Conservation (phyloP, 1,140 invertebrate species). For the Idris sp. region DNA sequence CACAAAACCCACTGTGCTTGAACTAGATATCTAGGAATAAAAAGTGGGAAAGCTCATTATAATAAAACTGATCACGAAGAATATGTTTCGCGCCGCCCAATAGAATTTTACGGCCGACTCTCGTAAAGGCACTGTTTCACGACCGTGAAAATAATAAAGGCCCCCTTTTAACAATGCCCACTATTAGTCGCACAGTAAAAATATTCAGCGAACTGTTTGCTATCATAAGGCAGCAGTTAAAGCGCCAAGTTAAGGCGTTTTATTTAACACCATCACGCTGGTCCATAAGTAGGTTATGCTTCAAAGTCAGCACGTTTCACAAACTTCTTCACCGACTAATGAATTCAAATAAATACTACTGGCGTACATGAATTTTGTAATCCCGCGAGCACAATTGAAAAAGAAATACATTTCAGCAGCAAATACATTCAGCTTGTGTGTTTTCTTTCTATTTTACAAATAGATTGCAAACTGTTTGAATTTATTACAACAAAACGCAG, state of each 20-base stretch:
- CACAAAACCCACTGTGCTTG: slow-evolving; percentile 40
- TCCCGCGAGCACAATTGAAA: no score
- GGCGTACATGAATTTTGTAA: slow-evolving; percentile 30
- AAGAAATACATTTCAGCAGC: no score
- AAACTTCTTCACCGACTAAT: slow-evolving; percentile 17
- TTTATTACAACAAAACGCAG: no score
- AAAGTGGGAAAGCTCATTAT: slow-evolving; percentile 63
- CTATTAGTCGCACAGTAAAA: slow-evolving; percentile 58
- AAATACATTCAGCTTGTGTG: no score
- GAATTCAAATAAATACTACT: slow-evolving; percentile 43
- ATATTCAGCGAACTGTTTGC: slow-evolving; percentile 61
- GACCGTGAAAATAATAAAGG: slow-evolving; percentile 66
- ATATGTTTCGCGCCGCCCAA: slow-evolving; percentile 55
- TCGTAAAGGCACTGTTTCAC: slow-evolving; percentile 65
- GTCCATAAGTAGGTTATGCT: slow-evolving; percentile 44
- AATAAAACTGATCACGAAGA: slow-evolving; percentile 63
- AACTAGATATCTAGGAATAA: slow-evolving; percentile 61
- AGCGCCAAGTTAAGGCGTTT: slow-evolving; percentile 62
- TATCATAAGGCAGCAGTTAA: slow-evolving; percentile 62
- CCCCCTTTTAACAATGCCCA: slow-evolving; percentile 61
- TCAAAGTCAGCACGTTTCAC: slow-evolving; percentile 29
- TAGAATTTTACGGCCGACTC: slow-evolving; percentile 61
- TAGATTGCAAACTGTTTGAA: no score
- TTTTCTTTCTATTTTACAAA: no score
- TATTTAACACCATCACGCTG: slow-evolving; percentile 56